Conservation (phyloP, 2,113 vertebrate species). For the Mormyrus iriodes region DNA sequence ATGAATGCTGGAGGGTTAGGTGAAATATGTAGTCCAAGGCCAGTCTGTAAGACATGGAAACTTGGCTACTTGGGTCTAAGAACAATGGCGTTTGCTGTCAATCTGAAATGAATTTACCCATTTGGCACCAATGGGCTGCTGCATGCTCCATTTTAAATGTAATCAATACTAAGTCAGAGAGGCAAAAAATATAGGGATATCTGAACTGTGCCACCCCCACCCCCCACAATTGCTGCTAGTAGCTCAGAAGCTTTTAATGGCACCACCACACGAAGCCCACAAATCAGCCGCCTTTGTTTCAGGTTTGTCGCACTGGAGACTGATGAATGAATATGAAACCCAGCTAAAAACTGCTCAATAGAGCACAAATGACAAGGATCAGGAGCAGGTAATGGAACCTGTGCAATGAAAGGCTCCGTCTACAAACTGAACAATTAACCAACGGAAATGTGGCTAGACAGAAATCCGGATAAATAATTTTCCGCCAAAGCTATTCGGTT, state of each 20-base stretch:
- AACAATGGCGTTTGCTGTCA: constrained; percentile 33
- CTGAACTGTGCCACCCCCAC: constrained; percentile 23
- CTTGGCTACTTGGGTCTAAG: constrained; percentile 31
- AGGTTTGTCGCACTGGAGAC: not conserved
- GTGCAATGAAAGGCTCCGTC: not conserved
- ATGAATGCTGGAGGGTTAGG: constrained; percentile 26
- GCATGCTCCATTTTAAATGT: constrained; percentile 38
- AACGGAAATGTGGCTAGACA: not conserved
- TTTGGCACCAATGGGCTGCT: constrained; percentile 32
- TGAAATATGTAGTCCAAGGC: constrained; percentile 33
- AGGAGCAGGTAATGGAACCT: not conserved
- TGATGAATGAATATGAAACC: not conserved
- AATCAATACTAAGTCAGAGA: constrained; percentile 47
- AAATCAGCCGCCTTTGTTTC: not conserved
- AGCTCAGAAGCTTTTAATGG: constrained; percentile 14
- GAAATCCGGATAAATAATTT: not conserved
- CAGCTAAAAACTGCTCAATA: not conserved
- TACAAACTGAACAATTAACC: not conserved
- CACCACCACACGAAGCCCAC: not conserved
- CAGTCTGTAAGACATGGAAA: constrained; percentile 39
- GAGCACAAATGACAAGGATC: not conserved
- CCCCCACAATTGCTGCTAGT: too few species aligned
- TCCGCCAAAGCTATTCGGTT: not conserved
- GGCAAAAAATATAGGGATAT: constrained; percentile 27
- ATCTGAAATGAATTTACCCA: constrained; percentile 40